A percentile compares a stretch with the other conserved stretches of the same genome.
Evolutionary conservation across 2,797 vertebrate genomes (phyloP).

Genomic region (Coendou prehensilis): DNA sequence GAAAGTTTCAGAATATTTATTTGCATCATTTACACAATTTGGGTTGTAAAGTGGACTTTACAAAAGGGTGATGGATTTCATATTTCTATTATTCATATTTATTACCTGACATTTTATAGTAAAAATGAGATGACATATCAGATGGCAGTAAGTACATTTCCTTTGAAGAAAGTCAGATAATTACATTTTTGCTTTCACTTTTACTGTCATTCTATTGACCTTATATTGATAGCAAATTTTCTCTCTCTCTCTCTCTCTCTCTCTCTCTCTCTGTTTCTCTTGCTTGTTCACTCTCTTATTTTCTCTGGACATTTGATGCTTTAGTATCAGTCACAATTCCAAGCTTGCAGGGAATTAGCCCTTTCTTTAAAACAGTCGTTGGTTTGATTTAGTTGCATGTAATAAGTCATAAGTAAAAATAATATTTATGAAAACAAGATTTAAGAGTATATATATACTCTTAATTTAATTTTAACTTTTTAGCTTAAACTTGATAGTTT

Average conservation of each 20-base stretch:
- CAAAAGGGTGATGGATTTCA: neutral
- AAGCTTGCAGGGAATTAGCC: neutral
- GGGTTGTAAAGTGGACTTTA: neutral
- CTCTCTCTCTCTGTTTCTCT: neutral
- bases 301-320: neutral
- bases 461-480: neutral
- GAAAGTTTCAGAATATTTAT: neutral
- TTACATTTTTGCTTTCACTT: neutral
- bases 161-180: neutral
- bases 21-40: neutral
- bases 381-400: too few species aligned
- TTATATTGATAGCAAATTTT: neutral
- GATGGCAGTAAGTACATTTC: neutral
- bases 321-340: neutral
- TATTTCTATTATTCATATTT: neutral
- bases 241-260: neutral
- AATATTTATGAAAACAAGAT: neutral
- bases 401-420: neutral
- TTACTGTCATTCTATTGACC: neutral
- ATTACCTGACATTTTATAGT: slow-evolving; percentile 9
- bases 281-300: neutral
- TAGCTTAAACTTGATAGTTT: neutral
- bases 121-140: neutral
- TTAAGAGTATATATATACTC: neutral
- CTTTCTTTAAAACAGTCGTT: neutral